Conservation (phyloP, 1,140 invertebrate genomes). For the Danaus plexippus region DNA sequence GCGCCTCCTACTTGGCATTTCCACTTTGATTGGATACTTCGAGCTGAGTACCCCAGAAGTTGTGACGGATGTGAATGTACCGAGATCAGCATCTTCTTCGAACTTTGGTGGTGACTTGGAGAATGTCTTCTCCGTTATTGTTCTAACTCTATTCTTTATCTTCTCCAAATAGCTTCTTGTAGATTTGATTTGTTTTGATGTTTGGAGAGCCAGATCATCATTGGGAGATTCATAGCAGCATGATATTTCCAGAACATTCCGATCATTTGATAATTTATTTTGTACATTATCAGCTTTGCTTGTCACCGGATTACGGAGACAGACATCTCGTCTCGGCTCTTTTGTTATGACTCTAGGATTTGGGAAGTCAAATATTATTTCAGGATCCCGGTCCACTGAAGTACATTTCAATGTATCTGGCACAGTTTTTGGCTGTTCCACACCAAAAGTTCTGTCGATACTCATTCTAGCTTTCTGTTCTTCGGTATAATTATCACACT, state of each 20-base stretch:
- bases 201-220: constrained; percentile 61
- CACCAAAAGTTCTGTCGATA: constrained; percentile 83
- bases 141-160: constrained; percentile 72
- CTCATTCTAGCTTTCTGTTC: constrained; percentile 89
- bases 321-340: constrained; percentile 49
- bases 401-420: constrained; percentile 40
- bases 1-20: constrained; percentile 39
- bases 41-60: constrained; percentile 74
- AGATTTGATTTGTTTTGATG: constrained; percentile 65
- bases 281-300: constrained; percentile 44
- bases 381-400: constrained; percentile 45
- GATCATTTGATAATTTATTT: constrained; percentile 63
- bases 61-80: constrained; percentile 74
- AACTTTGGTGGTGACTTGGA: constrained; percentile 54
- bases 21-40: constrained; percentile 43
- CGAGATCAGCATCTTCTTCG: constrained; percentile 57
- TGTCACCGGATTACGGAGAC: constrained; percentile 35
- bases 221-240: constrained; percentile 73
- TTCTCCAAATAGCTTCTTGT: constrained; percentile 74
- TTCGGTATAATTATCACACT: constrained; percentile 86
- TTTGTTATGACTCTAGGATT: constrained; percentile 47
- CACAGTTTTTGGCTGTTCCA: constrained; percentile 40
- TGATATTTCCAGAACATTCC: constrained; percentile 75
- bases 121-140: constrained; percentile 69
- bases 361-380: constrained; percentile 51